Evolutionary conservation across 2,888 invertebrate genomes (phyloP).

Genomic region (Aelia acuminata): DNA sequence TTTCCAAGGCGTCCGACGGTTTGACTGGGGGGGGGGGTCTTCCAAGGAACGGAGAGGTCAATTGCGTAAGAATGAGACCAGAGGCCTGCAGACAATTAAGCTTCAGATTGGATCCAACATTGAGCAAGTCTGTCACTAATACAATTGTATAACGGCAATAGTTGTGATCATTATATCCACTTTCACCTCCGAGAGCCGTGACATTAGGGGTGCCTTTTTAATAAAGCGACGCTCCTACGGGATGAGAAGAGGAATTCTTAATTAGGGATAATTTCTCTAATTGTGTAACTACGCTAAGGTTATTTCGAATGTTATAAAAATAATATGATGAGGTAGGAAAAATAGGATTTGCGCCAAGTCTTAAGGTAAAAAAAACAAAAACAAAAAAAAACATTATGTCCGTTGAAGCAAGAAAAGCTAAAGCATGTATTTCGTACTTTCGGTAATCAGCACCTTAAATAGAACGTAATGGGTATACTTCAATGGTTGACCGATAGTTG

Average conservation of each 20-base stretch:
- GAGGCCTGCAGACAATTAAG: slow-evolving; percentile 41
- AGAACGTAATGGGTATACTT: too few species aligned
- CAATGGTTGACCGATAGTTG: too few species aligned
- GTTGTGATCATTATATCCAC: slow-evolving; percentile 45
- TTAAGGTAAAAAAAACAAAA: too few species aligned
- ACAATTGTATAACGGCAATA: slow-evolving; percentile 47
- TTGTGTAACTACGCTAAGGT: neutral
- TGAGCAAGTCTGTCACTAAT: slow-evolving; percentile 45
- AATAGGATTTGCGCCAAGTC: too few species aligned
- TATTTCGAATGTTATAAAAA: neutral
- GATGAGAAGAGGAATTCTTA: neutral
- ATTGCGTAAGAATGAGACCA: slow-evolving; percentile 49
- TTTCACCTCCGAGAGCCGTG: slow-evolving; percentile 3
- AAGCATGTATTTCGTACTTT: too few species aligned
- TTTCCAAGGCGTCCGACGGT: slow-evolving; percentile 12
- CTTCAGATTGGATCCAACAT: slow-evolving; percentile 41
- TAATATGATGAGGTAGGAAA: neutral
- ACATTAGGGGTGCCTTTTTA: slow-evolving; percentile 18
- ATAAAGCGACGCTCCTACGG: slow-evolving; percentile 3
- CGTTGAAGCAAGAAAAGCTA: too few species aligned
- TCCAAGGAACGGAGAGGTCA: slow-evolving; percentile 24
- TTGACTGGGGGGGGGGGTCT: slow-evolving; percentile 3
- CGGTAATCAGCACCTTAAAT: too few species aligned
- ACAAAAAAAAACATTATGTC: too few species aligned
- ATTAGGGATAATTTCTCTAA: neutral